These are phyloP conservation scores for Microcaecilia unicolor DNA, from an alignment of 2,797 vertebrate species.

Conservation along the genomic window DNA sequence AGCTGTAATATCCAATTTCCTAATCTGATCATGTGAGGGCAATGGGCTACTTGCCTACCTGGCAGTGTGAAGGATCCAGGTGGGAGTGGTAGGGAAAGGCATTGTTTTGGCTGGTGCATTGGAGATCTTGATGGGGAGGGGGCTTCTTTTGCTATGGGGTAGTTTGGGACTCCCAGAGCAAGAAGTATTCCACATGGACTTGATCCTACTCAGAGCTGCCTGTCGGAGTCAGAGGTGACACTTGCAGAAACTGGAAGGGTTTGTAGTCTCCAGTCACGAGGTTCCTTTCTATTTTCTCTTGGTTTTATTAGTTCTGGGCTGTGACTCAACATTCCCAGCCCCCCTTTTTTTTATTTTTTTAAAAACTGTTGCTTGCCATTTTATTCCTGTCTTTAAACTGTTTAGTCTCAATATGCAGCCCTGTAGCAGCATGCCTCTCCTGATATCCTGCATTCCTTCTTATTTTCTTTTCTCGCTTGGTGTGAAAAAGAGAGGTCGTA, in stretches of 20 bases:
- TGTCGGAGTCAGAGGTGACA: too few relatives aligned
- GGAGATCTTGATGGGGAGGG: too few relatives aligned
- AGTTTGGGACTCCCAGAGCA: too few relatives aligned
- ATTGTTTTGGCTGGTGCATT: too few relatives aligned
- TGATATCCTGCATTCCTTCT: background rate
- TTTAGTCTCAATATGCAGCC: background rate
- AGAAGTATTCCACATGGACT: background rate
- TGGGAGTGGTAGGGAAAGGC: too few relatives aligned
- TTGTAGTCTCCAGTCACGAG: background rate
- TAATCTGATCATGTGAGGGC: too few relatives aligned
- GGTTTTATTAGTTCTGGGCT: constrained; percentile 19
- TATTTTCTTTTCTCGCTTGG: background rate
- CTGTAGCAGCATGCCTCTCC: constrained; percentile 5
- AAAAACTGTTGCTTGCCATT: constrained; percentile 5
- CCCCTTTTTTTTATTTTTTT: constrained; percentile 22
- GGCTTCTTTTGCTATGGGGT: too few relatives aligned
- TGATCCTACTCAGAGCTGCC: background rate
- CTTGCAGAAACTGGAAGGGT: background rate
- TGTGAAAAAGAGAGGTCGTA: background rate
- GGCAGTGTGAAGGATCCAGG: too few relatives aligned
- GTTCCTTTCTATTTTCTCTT: constrained; percentile 1
- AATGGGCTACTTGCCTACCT: too few relatives aligned
- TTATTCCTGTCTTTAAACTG: constrained; percentile 18
- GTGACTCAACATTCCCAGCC: constrained; percentile 21
- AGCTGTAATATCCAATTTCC: too few relatives aligned